Conservation (phyloP, 2,797 vertebrate species). For the Capromys pilorides region DNA sequence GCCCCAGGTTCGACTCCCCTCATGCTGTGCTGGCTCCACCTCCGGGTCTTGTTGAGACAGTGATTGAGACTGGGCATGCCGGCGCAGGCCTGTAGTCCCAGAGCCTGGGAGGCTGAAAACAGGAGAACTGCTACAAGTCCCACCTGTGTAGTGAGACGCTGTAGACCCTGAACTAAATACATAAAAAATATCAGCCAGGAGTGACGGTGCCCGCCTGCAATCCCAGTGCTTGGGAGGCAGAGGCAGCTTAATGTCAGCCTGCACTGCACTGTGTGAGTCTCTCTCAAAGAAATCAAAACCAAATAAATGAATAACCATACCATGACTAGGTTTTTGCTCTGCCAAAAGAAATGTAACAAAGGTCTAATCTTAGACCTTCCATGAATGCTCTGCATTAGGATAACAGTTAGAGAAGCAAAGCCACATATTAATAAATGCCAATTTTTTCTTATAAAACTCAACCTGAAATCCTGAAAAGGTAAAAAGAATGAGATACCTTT, state of each 20-base stretch:
- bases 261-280: background rate
- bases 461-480: constrained; percentile 14
- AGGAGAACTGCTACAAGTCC: too few species aligned
- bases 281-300: background rate
- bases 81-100: too few species aligned
- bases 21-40: too few species aligned
- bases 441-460: constrained; percentile 25
- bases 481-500: background rate
- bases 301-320: background rate
- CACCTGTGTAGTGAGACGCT: too few species aligned
- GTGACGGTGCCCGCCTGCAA: background rate
- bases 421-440: constrained; percentile 27
- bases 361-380: constrained; percentile 9
- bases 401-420: constrained; percentile 50
- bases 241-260: background rate
- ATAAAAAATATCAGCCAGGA: background rate
- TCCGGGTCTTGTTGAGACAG: too few species aligned
- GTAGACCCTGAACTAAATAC: too few species aligned
- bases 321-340: constrained; percentile 44
- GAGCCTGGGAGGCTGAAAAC: too few species aligned
- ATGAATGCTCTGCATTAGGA: background rate
- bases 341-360: constrained; percentile 13
- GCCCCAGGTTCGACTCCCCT: too few species aligned
- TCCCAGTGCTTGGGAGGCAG: background rate
- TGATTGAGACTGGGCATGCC: too few species aligned